Base-by-base conservation (phyloP, 2,113 vertebrate genomes). In the Labrus mixtus region DNA sequence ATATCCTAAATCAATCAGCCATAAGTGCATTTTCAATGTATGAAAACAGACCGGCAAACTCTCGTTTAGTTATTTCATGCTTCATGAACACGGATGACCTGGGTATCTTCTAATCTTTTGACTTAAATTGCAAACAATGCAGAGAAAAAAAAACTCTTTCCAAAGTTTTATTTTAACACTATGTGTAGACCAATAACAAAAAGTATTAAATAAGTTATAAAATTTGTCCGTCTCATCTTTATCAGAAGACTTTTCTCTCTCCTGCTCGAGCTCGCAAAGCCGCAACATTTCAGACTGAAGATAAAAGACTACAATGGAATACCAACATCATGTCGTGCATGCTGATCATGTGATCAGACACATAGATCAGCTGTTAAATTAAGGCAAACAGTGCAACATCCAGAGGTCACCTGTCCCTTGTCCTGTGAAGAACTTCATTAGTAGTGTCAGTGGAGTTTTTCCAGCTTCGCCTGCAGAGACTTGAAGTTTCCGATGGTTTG, bases 381-480 rank as follows among this genome's bases (percentile, higher is more conserved):
- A 72, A 87, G 72, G 73, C 79, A 51, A 62, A 54, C 37, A 20
- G 82, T 45, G 64, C 16, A 25, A 61, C 29, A 56, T 64, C 70
- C 41, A 79, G 59, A 60, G 39, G 74, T 83, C 73, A 62, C 57
- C 68, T 50, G 43, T 55, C 55, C 10, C 16, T 39, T 19, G 48
- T 63, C 20, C 25, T 33, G 29, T 29, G 67, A 46, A 41, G 9
- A 29, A 39, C 1, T 8, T 22, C 3, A 19, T 22, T 1, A 16
- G 36, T 8, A 4, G 12, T 3, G 33, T 97, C 92, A 99, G 68
- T 96, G 96, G 77, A 99, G 94, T 22, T 96, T 95, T 84, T 98
- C 97, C 89, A 99, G 93, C 88, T 99, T 99, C 48, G 96, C 96
- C 82, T 99, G 98, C 57, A 99, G 94, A 19, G 96, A 96, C 87